Evolutionary conservation across 2,888 invertebrate species (phyloP).

Genomic region (Flexamia atlantica): DNA sequence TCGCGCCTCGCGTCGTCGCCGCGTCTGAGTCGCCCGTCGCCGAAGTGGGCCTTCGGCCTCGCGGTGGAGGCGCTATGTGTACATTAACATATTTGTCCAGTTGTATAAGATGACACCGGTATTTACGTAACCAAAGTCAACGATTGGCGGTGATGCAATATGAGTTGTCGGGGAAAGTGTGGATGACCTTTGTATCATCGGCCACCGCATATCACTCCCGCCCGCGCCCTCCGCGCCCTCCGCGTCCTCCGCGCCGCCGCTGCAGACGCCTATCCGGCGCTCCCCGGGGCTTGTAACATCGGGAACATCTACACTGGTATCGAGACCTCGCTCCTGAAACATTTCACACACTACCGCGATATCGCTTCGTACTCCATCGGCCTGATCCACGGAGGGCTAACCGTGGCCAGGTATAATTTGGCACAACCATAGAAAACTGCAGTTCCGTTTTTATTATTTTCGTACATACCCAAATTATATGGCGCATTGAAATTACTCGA

Average conservation of each 20-base stretch:
- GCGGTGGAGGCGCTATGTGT: slow-evolving; percentile 18
- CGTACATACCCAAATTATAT: too few species aligned
- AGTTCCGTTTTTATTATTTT: too few species aligned
- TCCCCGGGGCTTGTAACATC: too few species aligned
- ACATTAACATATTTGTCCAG: slow-evolving; percentile 51
- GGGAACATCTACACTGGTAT: too few species aligned
- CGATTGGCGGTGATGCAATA: slow-evolving; percentile 42
- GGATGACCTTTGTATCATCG: slow-evolving; percentile 43
- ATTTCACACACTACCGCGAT: too few species aligned
- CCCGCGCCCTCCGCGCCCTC: not conserved
- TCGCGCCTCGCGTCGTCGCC: not conserved
- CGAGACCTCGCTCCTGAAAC: too few species aligned
- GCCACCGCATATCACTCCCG: slow-evolving; percentile 14
- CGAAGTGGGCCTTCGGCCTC: not conserved
- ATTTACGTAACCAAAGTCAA: slow-evolving; percentile 51
- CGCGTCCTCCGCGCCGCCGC: not conserved
- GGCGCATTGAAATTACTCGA: too few species aligned
- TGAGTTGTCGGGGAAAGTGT: slow-evolving; percentile 38
- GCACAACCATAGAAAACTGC: too few species aligned
- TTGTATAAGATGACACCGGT: slow-evolving; percentile 50
- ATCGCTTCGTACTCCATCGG: too few species aligned
- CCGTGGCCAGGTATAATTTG: too few species aligned
- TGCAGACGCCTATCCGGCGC: too few species aligned
- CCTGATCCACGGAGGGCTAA: too few species aligned
- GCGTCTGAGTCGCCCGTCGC: not conserved